Base-by-base conservation (phyloP, 2,113 vertebrate genomes). In the Trichomycterus rosablanca region DNA sequence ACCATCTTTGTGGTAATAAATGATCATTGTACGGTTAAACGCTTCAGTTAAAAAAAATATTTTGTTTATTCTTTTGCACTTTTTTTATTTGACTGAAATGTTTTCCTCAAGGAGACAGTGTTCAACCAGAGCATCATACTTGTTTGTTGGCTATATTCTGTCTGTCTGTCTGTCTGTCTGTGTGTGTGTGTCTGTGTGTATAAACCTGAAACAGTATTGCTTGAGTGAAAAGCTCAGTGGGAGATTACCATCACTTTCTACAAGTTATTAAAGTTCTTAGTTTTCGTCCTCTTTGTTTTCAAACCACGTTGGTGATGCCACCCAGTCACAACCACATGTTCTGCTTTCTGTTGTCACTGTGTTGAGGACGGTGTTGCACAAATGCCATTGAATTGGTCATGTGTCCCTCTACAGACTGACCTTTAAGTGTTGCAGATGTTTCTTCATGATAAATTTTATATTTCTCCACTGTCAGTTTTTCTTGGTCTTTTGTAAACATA, bases 341-440 rank as follows among this genome's bases (percentile, higher is more conserved):
- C 32, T 46, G 15, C 30, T 39, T 43, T 10, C 8, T 63, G 2
- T 42, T 30, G 20, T 56, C 51, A 9, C 22, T 39, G 22, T 16
- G 9, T 55, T 26, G 9, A 52, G 12, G 14, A 23, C 26, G 11
- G 44, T 19, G 23, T 65, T 57, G 53, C 62, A 65, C 43, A 53
- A 63, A 45, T 12, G 26, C 12, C 34, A 39, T 55, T 46, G 9
- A 45, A 46, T 35, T 63, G 43, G 42, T 54, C 50, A 63, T 42
- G 37, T 54, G 19, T 54, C n/a, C 5, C 7, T 40, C n/a, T 40
- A 16, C 35, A 56, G 35, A 55, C 14, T 48, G 20, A 22, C 22
- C 8, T n/a, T n/a, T 6, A 44, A 12, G 19, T 53, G 24, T 32
- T 62, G 49, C 49, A 20, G 28, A n/a, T 19, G 32, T 10, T 2